Base-by-base conservation (phyloP, 2,888 invertebrate genomes). In the Biston betularia region DNA sequence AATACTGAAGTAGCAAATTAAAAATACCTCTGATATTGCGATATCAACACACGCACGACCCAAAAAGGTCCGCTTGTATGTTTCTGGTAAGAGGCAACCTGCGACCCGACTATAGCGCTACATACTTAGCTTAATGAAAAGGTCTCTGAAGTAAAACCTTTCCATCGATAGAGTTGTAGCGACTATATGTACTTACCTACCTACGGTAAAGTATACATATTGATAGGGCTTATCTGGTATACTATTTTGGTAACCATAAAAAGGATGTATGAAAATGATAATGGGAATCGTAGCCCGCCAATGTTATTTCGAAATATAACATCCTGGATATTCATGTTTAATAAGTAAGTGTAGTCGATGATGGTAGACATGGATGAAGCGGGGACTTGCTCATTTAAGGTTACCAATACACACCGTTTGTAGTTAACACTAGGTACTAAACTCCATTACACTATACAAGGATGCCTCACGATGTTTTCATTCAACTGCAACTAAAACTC, bases 21-120 rank as follows among this genome's bases (percentile, higher is more conserved):
- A 82, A 86, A 86, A 86, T 85, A 82, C 83, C 82, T 78, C 60
- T 49, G 74, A 77, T 78, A 85, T 84, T 83, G 78, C 75, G 74
- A 73, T 78, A 80, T 74, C 75, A 55, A 59, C 58, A 56, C 63
- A 63, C 67, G 63, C 67, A 68, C 63, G 67, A 14, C 59, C 63
- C 67, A 68, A 68, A 67, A 67, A 63, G 67, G 67, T 68, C 52
- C 63, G 63, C 44, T 63, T 69, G 52, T 77, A 70, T 74, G 67
- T 78, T 77, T 63, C 57, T 63, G 60, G 48, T 58, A 56, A 64
- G 62, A 40, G 49, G 24, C 56, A 33, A 42, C 49, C 58, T 58
- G 48, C 40, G 38, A 63, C 65, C 55, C 57, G 54, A 52, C 35
- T 68, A 65, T 67, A 68, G 71, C 70, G 48, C 52, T 68, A 68